These are phyloP conservation scores for Chaetophractus vellerosus DNA, from an alignment of 2,797 vertebrate species.

Conservation along the genomic window DNA sequence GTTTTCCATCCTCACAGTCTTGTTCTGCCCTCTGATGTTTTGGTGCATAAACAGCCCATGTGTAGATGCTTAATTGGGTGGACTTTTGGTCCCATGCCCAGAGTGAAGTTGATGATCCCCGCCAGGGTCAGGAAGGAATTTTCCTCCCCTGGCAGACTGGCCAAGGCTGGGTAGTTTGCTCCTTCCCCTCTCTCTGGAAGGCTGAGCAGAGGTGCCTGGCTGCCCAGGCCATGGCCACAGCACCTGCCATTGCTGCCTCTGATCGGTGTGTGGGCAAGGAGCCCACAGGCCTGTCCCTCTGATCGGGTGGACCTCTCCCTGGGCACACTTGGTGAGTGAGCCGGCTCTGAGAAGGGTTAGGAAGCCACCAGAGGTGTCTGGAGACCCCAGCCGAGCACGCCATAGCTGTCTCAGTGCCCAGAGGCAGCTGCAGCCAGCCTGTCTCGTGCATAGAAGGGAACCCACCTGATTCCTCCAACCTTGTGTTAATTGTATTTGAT, in stretches of 20 bases:
- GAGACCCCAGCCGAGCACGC: neutral
- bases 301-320: neutral
- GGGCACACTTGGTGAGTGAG: neutral
- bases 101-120: slow-evolving; percentile 71
- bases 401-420: neutral
- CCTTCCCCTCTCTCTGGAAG: slow-evolving; percentile 68
- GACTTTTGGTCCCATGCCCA: slow-evolving; percentile 74
- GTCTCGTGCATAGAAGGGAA: neutral
- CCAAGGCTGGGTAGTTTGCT: slow-evolving; percentile 70
- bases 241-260: slow-evolving; percentile 7
- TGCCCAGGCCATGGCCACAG: slow-evolving; percentile 52
- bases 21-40: neutral
- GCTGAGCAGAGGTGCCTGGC: slow-evolving; percentile 46
- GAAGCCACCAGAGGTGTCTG: neutral
- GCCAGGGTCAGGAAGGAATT: slow-evolving; percentile 79
- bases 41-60: slow-evolving; percentile 17
- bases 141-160: slow-evolving; percentile 78
- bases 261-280: neutral
- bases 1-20: neutral
- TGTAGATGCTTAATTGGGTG: slow-evolving; percentile 66
- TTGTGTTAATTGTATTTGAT: neutral
- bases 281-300: slow-evolving; percentile 2
- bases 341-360: neutral
- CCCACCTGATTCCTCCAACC: neutral
- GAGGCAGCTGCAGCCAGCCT: slow-evolving; percentile 34